Evolutionary conservation across 2,113 vertebrate species (phyloP).

Genomic region (Eulemur rufifrons): DNA sequence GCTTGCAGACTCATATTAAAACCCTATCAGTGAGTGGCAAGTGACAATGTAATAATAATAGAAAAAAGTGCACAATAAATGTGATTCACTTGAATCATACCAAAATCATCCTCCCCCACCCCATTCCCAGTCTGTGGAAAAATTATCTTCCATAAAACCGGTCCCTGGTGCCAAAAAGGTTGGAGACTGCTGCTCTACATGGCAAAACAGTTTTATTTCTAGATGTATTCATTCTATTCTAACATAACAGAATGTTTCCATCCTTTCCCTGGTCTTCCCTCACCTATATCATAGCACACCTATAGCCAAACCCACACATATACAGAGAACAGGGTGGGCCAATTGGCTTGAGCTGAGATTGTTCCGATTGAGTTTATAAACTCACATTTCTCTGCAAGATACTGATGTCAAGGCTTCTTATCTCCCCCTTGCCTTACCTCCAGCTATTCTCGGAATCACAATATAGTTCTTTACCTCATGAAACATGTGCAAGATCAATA

Average conservation of each 20-base stretch:
- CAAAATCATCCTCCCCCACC: no score
- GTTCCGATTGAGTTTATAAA: background rate
- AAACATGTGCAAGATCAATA: background rate
- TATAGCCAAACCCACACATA: background rate
- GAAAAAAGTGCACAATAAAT: no score
- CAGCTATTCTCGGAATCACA: background rate
- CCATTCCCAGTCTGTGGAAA: no score
- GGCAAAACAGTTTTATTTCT: background rate
- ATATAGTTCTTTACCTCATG: constrained; percentile 24
- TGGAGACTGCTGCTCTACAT: no score
- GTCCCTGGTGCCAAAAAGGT: no score
- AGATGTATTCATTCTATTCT: background rate
- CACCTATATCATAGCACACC: background rate
- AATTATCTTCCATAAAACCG: no score
- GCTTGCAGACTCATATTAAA: no score
- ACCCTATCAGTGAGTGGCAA: no score
- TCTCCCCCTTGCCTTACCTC: background rate
- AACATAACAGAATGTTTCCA: background rate
- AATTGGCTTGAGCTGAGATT: background rate
- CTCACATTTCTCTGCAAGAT: background rate
- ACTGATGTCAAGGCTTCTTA: background rate
- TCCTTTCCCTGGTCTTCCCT: background rate
- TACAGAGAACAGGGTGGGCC: background rate
- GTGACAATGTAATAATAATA: no score
- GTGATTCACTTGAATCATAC: no score